A percentile compares a stretch with the other conserved stretches of the same genome.
phyloP scores from a whole-genome alignment of 2,113 vertebrate genomes.

The Garra rufa region DNA sequence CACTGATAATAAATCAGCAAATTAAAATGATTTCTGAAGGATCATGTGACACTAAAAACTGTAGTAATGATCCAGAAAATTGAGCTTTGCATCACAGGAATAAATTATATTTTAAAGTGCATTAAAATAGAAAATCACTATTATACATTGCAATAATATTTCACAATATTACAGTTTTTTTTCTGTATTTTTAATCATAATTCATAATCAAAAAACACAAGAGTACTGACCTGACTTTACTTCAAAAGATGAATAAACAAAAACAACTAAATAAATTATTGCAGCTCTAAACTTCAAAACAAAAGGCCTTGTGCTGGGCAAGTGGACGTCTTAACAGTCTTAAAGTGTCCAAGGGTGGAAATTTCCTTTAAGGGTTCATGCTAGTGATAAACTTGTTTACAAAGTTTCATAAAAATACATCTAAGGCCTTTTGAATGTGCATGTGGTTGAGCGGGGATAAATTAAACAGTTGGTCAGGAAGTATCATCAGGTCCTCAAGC shows the following conservation, averaged over 20 bases:
- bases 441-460: conserved; percentile 37
- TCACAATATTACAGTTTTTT: too few species aligned
- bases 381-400: conserved; percentile 37
- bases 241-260: background rate
- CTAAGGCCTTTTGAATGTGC: conserved; percentile 17
- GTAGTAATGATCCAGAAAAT: too few species aligned
- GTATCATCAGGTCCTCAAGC: conserved; percentile 46
- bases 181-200: too few species aligned
- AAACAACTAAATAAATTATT: background rate
- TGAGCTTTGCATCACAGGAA: too few species aligned
- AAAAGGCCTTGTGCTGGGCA: background rate
- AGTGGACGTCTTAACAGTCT: background rate
- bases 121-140: too few species aligned
- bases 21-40: too few species aligned
- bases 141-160: too few species aligned
- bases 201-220: too few species aligned
- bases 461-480: conserved; percentile 44
- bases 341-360: conserved; percentile 29
- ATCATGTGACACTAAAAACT: too few species aligned
- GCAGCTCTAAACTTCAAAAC: background rate
- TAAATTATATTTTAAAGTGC: too few species aligned
- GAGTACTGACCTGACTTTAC: background rate
- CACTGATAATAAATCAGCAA: too few species aligned
- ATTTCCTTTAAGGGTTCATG: conserved; percentile 40
- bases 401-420: conserved; percentile 41